Conservation (phyloP, 2,888 invertebrate species). For the Hydropsyche betteni region DNA sequence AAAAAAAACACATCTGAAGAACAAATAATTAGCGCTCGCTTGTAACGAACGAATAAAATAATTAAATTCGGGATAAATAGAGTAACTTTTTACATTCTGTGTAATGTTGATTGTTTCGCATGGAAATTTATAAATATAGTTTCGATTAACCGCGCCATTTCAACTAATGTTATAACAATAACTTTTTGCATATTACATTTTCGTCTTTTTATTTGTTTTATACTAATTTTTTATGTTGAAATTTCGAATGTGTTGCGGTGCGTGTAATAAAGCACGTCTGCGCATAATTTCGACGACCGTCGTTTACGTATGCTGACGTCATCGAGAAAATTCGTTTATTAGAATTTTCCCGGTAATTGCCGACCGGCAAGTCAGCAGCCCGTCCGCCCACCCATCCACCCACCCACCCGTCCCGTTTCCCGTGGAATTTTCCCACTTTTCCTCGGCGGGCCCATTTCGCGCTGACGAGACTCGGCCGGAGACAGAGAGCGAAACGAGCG, state of each 20-base stretch:
- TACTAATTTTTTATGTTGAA: not conserved
- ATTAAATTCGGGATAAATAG: too few species aligned
- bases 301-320: slow-evolving; percentile 30
- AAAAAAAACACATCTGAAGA: not conserved
- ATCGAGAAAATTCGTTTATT: slow-evolving; percentile 28
- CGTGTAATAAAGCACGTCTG: not conserved
- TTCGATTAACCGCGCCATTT: too few species aligned
- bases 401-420: not conserved
- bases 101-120: too few species aligned
- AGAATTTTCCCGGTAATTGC: slow-evolving; percentile 33
- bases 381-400: not conserved
- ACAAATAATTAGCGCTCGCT: slow-evolving; percentile 5
- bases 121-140: too few species aligned
- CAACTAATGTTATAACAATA: too few species aligned
- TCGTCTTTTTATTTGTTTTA: not conserved
- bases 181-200: too few species aligned
- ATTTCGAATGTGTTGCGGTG: not conserved
- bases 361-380: slow-evolving; percentile 30
- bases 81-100: too few species aligned
- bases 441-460: slow-evolving; percentile 19
- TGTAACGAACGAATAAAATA: not conserved
- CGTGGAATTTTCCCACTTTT: not conserved
- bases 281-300: slow-evolving; percentile 7
- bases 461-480: slow-evolving; percentile 28
- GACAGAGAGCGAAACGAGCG: not conserved